Conservation (phyloP, 37 sponge, comb jelly and placozoan genomes). For the Oscarella lobularis region DNA sequence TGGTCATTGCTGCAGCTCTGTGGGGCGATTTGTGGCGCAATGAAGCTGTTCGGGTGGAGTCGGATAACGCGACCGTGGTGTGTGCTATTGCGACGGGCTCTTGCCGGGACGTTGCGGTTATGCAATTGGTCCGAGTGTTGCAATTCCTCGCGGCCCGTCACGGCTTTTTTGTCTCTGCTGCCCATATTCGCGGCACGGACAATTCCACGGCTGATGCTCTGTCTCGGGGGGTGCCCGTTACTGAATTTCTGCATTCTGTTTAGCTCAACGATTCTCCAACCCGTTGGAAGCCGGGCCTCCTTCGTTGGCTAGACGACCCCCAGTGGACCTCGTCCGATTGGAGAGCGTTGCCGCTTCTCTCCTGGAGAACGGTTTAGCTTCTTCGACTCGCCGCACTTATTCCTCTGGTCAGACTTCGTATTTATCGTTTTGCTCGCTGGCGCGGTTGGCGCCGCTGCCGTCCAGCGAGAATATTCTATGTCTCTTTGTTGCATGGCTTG, state of each 20-base stretch:
- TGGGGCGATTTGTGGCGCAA: constrained; percentile 23
- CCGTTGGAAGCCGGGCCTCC: background rate
- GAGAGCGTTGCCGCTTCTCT: background rate
- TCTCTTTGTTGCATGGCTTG: background rate
- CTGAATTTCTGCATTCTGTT: background rate
- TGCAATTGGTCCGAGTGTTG: constrained; percentile 27
- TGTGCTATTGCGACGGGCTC: constrained; percentile 3
- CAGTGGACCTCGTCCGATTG: background rate
- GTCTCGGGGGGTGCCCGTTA: constrained; percentile 7
- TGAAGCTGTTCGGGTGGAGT: background rate
- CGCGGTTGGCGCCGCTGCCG: background rate
- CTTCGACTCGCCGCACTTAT: background rate
- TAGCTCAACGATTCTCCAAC: background rate
- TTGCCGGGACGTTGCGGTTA: constrained; percentile 5
- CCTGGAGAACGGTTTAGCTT: background rate
- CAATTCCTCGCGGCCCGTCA: constrained; percentile 19
- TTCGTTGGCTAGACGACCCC: background rate
- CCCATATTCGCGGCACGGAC: constrained; percentile 6
- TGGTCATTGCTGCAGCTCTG: constrained; percentile 16
- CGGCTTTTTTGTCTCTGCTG: background rate
- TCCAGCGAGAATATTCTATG: background rate
- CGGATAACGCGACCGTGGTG: constrained; percentile 32
- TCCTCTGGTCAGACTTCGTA: background rate
- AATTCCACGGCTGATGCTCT: constrained; percentile 18
- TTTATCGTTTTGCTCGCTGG: background rate